phyloP scores from a whole-genome alignment of 2,113 vertebrate species.

The Protobothrops mucrosquamatus region DNA sequence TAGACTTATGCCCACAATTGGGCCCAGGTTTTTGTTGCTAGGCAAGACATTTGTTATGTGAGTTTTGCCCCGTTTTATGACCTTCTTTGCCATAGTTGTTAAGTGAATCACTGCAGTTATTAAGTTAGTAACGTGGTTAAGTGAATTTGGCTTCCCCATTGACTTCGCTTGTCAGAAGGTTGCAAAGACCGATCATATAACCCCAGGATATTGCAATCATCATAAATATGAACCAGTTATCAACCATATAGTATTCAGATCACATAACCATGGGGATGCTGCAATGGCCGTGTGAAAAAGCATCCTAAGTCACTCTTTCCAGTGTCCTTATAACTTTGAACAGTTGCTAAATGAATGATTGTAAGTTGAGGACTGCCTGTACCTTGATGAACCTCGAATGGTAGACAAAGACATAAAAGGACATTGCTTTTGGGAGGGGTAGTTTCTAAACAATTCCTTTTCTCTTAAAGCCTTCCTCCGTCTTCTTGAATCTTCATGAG shows the following conservation, averaged over 20 bases:
- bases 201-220: background rate
- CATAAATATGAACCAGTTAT: background rate
- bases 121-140: no score
- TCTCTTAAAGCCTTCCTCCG: background rate
- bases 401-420: background rate
- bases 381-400: background rate
- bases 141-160: no score
- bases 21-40: background rate
- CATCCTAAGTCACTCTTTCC: background rate
- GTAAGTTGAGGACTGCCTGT: background rate
- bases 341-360: background rate
- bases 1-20: background rate
- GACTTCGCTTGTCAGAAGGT: no score
- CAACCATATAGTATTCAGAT: background rate
- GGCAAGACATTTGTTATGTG: background rate
- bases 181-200: no score
- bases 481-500: conserved; percentile 36
- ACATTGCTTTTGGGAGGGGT: background rate
- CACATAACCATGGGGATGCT: background rate
- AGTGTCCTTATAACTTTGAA: background rate
- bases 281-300: background rate
- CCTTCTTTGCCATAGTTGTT: background rate
- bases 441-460: background rate
- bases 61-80: background rate
- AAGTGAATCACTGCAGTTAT: background rate